These are phyloP conservation scores for Hirtodrosophila trivittata DNA, from an alignment of 2,888 invertebrate species.

Conservation along the genomic window DNA sequence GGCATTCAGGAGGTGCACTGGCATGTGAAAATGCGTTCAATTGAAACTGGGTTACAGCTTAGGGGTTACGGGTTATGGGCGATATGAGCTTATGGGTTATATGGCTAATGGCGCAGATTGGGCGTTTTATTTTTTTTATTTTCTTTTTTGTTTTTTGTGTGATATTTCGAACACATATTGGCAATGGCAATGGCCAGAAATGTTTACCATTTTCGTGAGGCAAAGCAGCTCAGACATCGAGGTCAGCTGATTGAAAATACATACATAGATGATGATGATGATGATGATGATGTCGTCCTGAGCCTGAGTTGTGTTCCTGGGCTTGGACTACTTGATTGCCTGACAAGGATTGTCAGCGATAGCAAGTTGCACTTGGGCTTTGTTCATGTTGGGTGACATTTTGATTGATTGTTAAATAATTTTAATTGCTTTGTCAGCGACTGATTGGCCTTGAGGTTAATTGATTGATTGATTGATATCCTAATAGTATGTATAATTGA, in stretches of 20 bases:
- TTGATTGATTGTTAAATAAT: slow-evolving; percentile 69
- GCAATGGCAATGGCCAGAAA: slow-evolving; percentile 55
- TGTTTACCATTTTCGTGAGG: slow-evolving; percentile 24
- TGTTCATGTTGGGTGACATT: slow-evolving; percentile 46
- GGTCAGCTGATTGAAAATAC: slow-evolving; percentile 55
- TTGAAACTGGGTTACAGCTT: slow-evolving; percentile 77
- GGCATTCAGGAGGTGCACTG: slow-evolving; percentile 56
- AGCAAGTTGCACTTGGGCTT: slow-evolving; percentile 6
- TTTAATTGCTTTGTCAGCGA: slow-evolving; percentile 59
- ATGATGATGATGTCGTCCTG: slow-evolving; percentile 17
- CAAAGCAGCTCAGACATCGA: slow-evolving; percentile 36
- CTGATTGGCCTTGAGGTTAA: slow-evolving; percentile 40
- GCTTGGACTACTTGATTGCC: slow-evolving; percentile 52
- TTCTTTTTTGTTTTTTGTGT: slow-evolving; percentile 19
- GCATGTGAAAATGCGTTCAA: slow-evolving; percentile 79
- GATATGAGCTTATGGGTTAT: slow-evolving; percentile 68
- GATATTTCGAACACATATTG: slow-evolving; percentile 36
- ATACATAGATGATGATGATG: slow-evolving; percentile 11
- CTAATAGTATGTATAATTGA: slow-evolving; percentile 40
- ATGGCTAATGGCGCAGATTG: slow-evolving; percentile 74
- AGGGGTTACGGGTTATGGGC: slow-evolving; percentile 56
- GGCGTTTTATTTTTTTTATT: slow-evolving; percentile 18
- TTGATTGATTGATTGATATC: slow-evolving; percentile 44
- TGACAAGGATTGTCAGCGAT: slow-evolving; percentile 23
- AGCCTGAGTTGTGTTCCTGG: slow-evolving; percentile 1